These are phyloP conservation scores for Dioctria rufipes DNA, from an alignment of 2,888 invertebrate genomes.

Conservation along the genomic window DNA sequence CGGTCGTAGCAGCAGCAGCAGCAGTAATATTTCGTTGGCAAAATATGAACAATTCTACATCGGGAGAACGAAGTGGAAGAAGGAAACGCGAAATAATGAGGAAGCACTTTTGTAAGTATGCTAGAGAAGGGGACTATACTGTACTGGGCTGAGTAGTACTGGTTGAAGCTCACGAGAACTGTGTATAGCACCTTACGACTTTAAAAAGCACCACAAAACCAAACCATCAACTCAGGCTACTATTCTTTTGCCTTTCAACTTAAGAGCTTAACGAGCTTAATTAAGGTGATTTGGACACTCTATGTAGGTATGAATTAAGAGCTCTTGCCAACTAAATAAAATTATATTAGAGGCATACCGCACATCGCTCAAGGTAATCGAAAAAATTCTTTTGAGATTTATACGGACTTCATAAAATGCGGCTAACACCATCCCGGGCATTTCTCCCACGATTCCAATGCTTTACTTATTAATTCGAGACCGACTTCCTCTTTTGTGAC, in stretches of 20 bases:
- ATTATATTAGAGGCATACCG: not conserved
- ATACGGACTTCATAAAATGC: not conserved
- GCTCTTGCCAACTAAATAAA: not conserved
- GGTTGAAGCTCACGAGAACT: slow-evolving; percentile 3
- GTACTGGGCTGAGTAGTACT: not conserved
- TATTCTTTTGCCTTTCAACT: slow-evolving; percentile 23
- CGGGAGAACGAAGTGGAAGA: slow-evolving; percentile 55
- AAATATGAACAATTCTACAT: slow-evolving; percentile 39
- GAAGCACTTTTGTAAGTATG: slow-evolving; percentile 55
- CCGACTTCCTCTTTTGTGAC: slow-evolving; percentile 12
- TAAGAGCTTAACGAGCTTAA: slow-evolving; percentile 47
- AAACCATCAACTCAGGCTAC: not conserved
- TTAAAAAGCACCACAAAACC: slow-evolving; percentile 17
- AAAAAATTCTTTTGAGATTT: slow-evolving; percentile 2
- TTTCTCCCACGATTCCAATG: not conserved
- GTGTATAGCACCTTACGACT: slow-evolving; percentile 27
- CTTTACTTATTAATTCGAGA: not conserved
- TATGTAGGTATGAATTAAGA: slow-evolving; percentile 1
- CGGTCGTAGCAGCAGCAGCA: not conserved
- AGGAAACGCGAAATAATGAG: slow-evolving; percentile 60
- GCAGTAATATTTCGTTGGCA: slow-evolving; percentile 8
- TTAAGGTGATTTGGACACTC: slow-evolving; percentile 39
- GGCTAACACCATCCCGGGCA: not conserved
- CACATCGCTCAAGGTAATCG: not conserved
- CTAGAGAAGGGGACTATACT: slow-evolving; percentile 29